Evolutionary conservation across 1,140 invertebrate species (phyloP).

Genomic region (Papilio polytes): DNA sequence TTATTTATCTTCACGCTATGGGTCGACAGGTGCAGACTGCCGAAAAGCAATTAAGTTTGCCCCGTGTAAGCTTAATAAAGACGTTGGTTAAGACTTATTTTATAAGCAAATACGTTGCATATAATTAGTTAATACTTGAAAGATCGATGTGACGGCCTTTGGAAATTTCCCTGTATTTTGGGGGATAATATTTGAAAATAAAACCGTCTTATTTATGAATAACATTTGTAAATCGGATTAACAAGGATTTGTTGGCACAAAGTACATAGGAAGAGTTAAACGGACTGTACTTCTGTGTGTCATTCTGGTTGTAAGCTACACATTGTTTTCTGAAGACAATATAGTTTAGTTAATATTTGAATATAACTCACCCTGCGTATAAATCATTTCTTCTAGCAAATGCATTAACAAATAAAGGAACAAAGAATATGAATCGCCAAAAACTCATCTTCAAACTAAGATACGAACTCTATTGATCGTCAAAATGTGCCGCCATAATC

Average conservation of each 20-base stretch:
- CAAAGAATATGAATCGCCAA: background rate
- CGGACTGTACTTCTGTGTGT: too few species aligned
- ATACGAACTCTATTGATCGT: background rate
- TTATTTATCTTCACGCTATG: slow-evolving; percentile 16
- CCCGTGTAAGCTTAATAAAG: background rate
- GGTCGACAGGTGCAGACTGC: slow-evolving; percentile 22
- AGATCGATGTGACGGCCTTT: too few species aligned
- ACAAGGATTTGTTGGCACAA: too few species aligned
- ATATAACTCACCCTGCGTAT: background rate
- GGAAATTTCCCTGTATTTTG: too few species aligned
- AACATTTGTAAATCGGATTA: too few species aligned
- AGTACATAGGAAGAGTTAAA: too few species aligned
- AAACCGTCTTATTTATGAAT: too few species aligned
- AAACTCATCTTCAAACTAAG: background rate
- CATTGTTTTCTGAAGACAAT: too few species aligned
- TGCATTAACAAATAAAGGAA: background rate
- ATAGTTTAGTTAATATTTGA: too few species aligned
- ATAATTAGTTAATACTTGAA: too few species aligned
- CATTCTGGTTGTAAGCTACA: too few species aligned
- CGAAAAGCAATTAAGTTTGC: slow-evolving; percentile 19
- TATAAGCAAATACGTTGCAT: background rate
- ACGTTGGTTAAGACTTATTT: background rate
- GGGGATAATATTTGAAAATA: too few species aligned
- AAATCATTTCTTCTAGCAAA: slow-evolving; percentile 15
- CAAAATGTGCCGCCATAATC: background rate